phyloP scores from a whole-genome alignment of 2,113 vertebrate genomes.

The Cygnus atratus region DNA sequence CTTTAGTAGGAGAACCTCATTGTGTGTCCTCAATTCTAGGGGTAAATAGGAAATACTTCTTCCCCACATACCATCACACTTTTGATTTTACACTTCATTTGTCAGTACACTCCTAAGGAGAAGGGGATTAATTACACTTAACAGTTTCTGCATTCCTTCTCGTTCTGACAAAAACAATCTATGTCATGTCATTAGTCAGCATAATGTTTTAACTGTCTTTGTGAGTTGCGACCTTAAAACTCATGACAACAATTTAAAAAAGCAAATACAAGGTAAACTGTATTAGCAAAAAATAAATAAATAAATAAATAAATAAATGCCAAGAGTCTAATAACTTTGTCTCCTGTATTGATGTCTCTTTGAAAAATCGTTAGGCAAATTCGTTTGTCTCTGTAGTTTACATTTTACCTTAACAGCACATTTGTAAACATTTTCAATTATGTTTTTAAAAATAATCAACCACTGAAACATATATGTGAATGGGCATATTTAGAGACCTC shows the following conservation, averaged over 20 bases:
- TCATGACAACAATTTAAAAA: neutral
- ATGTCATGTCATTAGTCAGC: neutral
- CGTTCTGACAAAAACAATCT: neutral
- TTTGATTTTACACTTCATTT: neutral
- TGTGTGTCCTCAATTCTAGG: neutral
- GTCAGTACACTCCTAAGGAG: neutral
- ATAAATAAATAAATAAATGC: neutral
- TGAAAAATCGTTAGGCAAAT: constrained; percentile 13
- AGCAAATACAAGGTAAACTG: neutral
- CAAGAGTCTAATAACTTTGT: neutral
- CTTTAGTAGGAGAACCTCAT: neutral
- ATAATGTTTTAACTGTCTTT: constrained; percentile 14
- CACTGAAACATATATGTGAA: neutral
- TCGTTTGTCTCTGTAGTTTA: neutral
- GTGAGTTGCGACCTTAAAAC: neutral
- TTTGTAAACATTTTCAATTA: neutral
- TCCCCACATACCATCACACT: neutral
- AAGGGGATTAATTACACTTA: neutral
- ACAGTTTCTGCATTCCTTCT: neutral
- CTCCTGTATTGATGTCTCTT: neutral
- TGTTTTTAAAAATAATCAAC: neutral
- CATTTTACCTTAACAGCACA: neutral
- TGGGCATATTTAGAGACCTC: neutral
- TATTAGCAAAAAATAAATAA: neutral
- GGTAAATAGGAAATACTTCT: neutral